Evolutionary conservation across 2,797 vertebrate species (phyloP), one percentile per base, ranked within the genome.

Genomic region (Sarcoramphus papa): DNA sequence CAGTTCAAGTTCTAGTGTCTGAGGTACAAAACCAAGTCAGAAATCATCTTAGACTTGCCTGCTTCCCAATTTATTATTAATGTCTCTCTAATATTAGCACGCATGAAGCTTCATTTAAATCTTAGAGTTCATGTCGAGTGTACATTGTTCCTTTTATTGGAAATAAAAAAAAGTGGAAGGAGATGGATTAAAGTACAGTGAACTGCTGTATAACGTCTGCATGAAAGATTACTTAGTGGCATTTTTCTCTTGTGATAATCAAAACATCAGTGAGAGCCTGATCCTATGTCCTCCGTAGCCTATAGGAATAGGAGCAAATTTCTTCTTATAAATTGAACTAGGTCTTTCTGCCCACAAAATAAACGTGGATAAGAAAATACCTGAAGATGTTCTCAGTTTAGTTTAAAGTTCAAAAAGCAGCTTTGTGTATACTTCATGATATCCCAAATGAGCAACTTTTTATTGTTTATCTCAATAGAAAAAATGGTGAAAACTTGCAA

Each of bases 51-150:
- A 67, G 27, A 70, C 78, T 78, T 60, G 79, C 43, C 54, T 68
- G 86, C 75, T 93, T 96, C 93, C 90, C 79, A 91, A 97, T 98
- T 98, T 98, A 99, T 99, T 98, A 99, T 99, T 98, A 98, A 98
- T 97, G 95, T 83, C 92, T 96, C 95, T 95, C 96, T 97, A 94
- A 97, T 96, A 97, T 93, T 95, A 95, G 86, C 84, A 80, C 17
- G 0, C 53, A 15, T 25, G 74, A 68, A 96, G 78, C 95, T 97
- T 97, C 91, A 89, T 95, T 97, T 96, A 79, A 93, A 95, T 94
- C 95, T 74, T 81, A 17, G 94, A 86, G 85, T 94, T 94, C 95
- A 60, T 90, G 95, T 82, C 16, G 37, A 64, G 23, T 14, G 73
- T 88, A 85, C 53, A 0, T 63, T 68, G 85, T 87, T 93, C 91